These are phyloP conservation scores for Tachysurus vachellii DNA, from an alignment of 2,113 vertebrate genomes.

Conservation along the genomic window DNA sequence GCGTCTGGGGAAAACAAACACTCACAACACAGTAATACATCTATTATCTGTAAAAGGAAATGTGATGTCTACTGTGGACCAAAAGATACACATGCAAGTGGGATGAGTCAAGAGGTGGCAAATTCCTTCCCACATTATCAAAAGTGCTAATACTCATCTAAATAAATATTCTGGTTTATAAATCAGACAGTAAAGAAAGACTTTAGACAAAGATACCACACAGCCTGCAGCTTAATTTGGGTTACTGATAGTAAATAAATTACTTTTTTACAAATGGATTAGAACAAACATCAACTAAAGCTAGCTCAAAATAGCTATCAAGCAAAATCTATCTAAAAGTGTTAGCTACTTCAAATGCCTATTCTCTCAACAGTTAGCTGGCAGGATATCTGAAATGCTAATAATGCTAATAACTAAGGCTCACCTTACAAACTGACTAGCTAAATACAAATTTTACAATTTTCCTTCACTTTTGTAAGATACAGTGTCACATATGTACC, in stretches of 20 bases:
- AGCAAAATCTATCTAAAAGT: background rate
- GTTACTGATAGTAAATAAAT: background rate
- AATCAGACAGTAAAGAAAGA: background rate
- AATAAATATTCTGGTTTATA: background rate
- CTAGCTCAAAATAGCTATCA: background rate
- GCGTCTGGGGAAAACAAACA: slow-evolving; percentile 15
- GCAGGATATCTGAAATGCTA: background rate
- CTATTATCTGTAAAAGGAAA: slow-evolving; percentile 32
- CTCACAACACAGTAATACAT: slow-evolving; percentile 27
- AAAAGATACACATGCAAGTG: background rate
- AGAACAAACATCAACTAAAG: background rate
- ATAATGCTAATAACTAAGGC: background rate
- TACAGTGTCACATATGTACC: too few relatives aligned
- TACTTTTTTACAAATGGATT: background rate
- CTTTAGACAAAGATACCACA: background rate
- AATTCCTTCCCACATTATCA: background rate
- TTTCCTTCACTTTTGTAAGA: too few relatives aligned
- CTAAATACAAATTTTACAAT: too few relatives aligned
- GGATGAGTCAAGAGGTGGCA: background rate
- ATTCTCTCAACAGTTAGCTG: background rate
- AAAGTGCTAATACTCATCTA: background rate
- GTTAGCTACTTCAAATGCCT: background rate
- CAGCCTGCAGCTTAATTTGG: background rate
- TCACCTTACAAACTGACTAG: background rate
- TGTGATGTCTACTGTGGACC: background rate